These are phyloP conservation scores for Elaphurus davidianus DNA, from an alignment of 2,113 vertebrate species.

Conservation along the genomic window DNA sequence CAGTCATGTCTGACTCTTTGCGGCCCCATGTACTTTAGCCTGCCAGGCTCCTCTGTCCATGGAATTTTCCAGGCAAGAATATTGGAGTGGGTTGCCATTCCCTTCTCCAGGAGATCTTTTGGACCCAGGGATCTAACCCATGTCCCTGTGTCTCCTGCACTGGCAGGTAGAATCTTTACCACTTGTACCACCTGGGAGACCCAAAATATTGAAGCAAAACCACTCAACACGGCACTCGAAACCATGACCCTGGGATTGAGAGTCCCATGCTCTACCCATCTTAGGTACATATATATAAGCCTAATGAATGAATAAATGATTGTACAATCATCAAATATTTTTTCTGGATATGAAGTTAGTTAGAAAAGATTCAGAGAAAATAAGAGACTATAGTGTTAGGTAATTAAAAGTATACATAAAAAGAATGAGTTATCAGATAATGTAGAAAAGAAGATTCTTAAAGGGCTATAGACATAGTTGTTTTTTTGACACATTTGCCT, in stretches of 20 bases:
- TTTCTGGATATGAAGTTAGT: not conserved
- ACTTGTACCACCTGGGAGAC: fast-evolving
- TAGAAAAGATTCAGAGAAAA: not conserved
- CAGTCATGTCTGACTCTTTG: not conserved
- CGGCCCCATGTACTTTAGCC: fast-evolving
- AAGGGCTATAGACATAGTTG: not conserved
- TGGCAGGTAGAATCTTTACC: not conserved
- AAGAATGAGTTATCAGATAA: not conserved
- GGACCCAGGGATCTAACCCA: not conserved
- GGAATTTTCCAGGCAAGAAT: not conserved
- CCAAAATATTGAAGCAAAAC: not conserved
- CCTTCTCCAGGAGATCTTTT: not conserved
- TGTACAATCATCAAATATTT: not conserved
- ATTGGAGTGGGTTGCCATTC: not conserved
- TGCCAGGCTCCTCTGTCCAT: not conserved
- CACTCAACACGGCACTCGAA: not conserved
- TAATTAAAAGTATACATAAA: not conserved
- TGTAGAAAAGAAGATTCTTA: not conserved
- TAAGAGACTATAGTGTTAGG: not conserved
- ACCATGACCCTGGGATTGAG: not conserved
- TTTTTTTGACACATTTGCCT: not conserved
- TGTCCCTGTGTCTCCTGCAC: not conserved
- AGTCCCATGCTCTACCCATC: not conserved
- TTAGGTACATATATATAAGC: not conserved
- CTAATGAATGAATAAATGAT: not conserved